These are phyloP conservation scores for Garrulus glandarius DNA, from an alignment of 2,797 vertebrate species.

Conservation along the genomic window DNA sequence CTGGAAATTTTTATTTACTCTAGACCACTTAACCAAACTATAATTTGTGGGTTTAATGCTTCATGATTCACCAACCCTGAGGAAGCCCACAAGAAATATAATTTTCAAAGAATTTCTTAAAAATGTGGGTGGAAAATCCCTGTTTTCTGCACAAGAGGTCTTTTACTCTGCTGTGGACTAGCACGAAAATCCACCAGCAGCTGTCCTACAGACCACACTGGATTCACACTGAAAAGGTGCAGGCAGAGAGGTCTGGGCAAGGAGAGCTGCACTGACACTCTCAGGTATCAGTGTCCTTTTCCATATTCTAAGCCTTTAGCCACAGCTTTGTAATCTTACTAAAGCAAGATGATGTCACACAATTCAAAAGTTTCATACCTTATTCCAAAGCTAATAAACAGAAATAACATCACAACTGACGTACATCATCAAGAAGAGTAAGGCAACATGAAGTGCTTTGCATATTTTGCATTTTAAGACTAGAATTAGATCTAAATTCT, in stretches of 20 bases:
- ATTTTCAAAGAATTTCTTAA: neutral
- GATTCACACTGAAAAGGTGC: neutral
- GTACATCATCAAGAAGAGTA: neutral
- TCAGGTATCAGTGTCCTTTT: neutral
- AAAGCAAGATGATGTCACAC: neutral
- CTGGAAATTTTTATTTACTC: slow-evolving; percentile 31
- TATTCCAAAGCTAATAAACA: neutral
- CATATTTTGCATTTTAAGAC: neutral
- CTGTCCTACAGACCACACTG: neutral
- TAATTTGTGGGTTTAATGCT: neutral
- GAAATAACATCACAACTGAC: neutral
- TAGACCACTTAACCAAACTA: neutral
- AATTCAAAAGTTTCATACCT: neutral
- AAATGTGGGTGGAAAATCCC: neutral
- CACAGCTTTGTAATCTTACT: neutral
- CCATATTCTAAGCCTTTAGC: neutral
- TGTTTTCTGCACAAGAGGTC: neutral
- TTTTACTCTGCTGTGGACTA: neutral
- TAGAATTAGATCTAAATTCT: neutral
- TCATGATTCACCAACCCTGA: neutral
- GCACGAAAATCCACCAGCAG: neutral
- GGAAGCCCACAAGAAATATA: neutral
- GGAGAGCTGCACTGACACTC: neutral
- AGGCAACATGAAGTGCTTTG: neutral
- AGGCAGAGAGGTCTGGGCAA: neutral